Evolutionary conservation across 2,113 vertebrate species (phyloP), one percentile per base, ranked within the genome.

Genomic region (Melanotaenia duboulayi): DNA sequence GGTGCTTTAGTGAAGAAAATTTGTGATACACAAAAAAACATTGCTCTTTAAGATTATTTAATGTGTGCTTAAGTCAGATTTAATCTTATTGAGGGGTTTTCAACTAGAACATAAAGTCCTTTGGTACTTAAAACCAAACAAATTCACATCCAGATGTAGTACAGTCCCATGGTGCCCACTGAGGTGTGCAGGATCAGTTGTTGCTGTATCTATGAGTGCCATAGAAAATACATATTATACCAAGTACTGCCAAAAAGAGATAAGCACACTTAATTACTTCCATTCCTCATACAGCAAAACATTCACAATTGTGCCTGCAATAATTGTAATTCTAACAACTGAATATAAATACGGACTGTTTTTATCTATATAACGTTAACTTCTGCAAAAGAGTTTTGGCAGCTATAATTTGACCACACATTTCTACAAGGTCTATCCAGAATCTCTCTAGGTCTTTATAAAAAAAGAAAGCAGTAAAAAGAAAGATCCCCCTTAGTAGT

Each of bases 121-220:
- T 35, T 32, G 52, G 54, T 65, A 32, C 40, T 71, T 40, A 58
- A 56, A 82, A 64, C 22, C 58, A 83, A 71, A 80, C 46, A 66
- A n/a, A 76, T 35, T 22, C 35, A 63, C 40, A 68, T 63, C 69
- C 79, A 82, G 69, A 74, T 87, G 65, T 58, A 59, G 19, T 56
- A 0, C 5, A 17, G 58, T 74, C 75, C 68, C 78, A 67, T 11
- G 28, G 61, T 76, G 62, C 69, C 58, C 44, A 42, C 58, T 71
- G 61, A 65, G 71, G 74, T 81, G 73, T 71, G 14, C 69, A 48
- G 49, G 63, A 65, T 78, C 71, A 81, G 49, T 64, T 83, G 77
- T 64, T 42, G n/a, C 62, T 24, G 0, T 56, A 65, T 65, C 58
- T 62, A 24, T n/a, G 20, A 24, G 28, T 52, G 52, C 39, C 66